Evolutionary conservation across 2,113 vertebrate genomes (phyloP), one percentile per base, ranked within the genome.

Genomic region (Oriolus oriolus): DNA sequence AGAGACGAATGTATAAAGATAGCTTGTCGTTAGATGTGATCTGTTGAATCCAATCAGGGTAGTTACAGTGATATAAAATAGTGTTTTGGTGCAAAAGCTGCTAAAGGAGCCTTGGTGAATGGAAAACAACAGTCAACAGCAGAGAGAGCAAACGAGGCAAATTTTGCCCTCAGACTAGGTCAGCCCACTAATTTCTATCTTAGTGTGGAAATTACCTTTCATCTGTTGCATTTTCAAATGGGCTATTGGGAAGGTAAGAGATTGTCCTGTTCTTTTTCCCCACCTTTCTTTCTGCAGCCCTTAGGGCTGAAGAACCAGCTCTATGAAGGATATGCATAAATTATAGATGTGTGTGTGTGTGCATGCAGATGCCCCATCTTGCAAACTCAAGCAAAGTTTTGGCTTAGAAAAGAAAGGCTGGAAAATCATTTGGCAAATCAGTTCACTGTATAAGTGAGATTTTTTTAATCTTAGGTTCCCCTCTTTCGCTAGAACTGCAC

Each of bases 271-370:
- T 63, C 54, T 37, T 74, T 53, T 54, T 47, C 5, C 16, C 16
- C 5, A 41, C 26, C 14, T 59, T 93, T 83, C 26, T 56, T 84
- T 85, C 27, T 80, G 16, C 24, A 74, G 20, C 28, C 6, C 3
- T 41, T 70, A 13, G 0, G 0, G 28, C 26, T 81, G 33, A 80
- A 63, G 47, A 61, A 35, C 7, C 6, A 65, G 6, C 27, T 50
- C 8, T 28, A 6, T 35, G 23, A 69, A 84, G 18, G 8, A 7
- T 39, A 5, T 13, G 2, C 16, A 16, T 57, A 56, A 56, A n/a
- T 31, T 13, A n/a, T 6, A 22, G 4, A 16, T 12, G 13, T 27
- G 13, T 16, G 3, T 47, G 6, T 47, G 10, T 47, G 44, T 44
- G 44, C 9, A 70, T 61, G 35, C 30, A 47, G 42, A 19, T 60